Evolutionary conservation across 2,113 vertebrate species (phyloP).

Genomic region (Capreolus pygargus): DNA sequence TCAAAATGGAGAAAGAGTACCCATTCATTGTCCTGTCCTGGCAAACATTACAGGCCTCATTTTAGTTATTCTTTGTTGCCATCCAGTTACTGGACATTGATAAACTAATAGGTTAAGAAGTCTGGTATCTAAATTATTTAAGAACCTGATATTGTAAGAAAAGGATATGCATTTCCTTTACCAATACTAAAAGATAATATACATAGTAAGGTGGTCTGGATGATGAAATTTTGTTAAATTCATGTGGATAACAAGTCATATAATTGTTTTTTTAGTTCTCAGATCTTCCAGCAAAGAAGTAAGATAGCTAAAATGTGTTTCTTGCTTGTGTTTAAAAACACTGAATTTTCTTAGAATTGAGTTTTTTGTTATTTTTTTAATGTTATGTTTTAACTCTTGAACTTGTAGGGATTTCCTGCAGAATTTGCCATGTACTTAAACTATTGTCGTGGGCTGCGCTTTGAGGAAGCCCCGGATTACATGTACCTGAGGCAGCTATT

Average conservation of each 20-base stretch:
- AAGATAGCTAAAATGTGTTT: neutral
- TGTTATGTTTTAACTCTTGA: conserved; percentile 45
- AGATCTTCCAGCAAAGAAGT: neutral
- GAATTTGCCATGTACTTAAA: conserved; percentile 99
- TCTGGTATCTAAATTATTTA: neutral
- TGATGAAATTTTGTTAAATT: neutral
- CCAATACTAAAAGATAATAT: neutral
- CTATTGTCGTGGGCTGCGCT: conserved; percentile 99
- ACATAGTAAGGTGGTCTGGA: neutral
- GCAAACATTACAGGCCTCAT: neutral
- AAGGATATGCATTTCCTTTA: neutral
- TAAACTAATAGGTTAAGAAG: neutral
- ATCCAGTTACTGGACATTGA: neutral
- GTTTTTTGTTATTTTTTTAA: neutral
- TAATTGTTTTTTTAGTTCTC: neutral
- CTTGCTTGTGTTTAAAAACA: conserved; percentile 1
- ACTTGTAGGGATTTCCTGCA: conserved; percentile 94
- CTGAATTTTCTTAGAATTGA: conserved; percentile 3
- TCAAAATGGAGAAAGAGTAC: neutral
- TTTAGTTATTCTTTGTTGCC: neutral
- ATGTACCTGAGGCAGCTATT: conserved; percentile 99
- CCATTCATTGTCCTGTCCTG: neutral
- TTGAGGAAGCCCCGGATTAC: conserved; percentile 99
- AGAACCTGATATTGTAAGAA: neutral
- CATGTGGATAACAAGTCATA: neutral